Evolutionary conservation across 2,888 invertebrate species (phyloP).

Genomic region (Aphelenchoides bicaudatus): DNA sequence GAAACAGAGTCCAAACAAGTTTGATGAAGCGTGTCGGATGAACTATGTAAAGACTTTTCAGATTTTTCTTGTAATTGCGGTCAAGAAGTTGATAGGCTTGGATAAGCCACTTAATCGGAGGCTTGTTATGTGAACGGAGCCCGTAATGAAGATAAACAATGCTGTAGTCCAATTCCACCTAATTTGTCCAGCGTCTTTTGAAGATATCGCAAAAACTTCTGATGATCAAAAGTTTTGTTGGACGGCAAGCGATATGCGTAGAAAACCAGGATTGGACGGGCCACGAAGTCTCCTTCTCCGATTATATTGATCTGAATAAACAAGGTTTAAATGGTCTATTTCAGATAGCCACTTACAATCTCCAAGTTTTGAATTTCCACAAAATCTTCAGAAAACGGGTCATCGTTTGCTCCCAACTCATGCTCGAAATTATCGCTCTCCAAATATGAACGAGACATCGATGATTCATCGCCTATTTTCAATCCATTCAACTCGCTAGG

Average conservation of each 20-base stretch:
- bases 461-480: slow-evolving; percentile 16
- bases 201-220: slow-evolving; percentile 78
- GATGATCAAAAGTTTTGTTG: slow-evolving; percentile 75
- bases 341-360: no score
- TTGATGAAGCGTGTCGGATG: slow-evolving; percentile 96
- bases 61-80: slow-evolving; percentile 91
- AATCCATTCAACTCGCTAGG: slow-evolving; percentile 41
- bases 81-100: slow-evolving; percentile 95
- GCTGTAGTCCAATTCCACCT: slow-evolving; percentile 96
- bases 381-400: slow-evolving; percentile 48
- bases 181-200: slow-evolving; percentile 90
- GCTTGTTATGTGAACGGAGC: slow-evolving; percentile 89
- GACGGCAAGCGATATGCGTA: slow-evolving; percentile 85
- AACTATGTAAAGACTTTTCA: slow-evolving; percentile 93
- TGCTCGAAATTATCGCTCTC: slow-evolving; percentile 43
- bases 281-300: slow-evolving; percentile 62
- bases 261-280: slow-evolving; percentile 84
- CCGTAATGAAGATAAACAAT: slow-evolving; percentile 97
- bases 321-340: no score
- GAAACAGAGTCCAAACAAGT: slow-evolving; percentile 88
- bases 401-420: slow-evolving; percentile 43
- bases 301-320: no score
- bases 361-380: slow-evolving; percentile 73
- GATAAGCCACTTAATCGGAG: slow-evolving; percentile 89
- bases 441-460: slow-evolving; percentile 27